Evolutionary conservation across 2,797 vertebrate species (phyloP).

Genomic region (Melanotaenia pygmaea): DNA sequence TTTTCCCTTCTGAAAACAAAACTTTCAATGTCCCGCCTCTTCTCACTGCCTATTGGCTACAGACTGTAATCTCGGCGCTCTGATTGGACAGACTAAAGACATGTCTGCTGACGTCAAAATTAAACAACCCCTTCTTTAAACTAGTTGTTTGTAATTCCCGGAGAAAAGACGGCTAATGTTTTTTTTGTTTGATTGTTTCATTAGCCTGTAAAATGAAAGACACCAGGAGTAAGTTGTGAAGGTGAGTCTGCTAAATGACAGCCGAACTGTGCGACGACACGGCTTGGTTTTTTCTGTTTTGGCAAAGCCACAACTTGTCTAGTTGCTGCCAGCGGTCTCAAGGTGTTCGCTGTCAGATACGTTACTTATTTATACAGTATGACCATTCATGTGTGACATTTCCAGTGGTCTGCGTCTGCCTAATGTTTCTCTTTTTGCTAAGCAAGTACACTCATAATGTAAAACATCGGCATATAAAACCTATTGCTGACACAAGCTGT

Average conservation of each 20-base stretch:
- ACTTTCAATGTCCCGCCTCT: constrained; percentile 56
- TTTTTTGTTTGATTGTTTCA: constrained; percentile 3
- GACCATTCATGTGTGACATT: constrained; percentile 1
- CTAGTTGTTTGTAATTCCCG: constrained; percentile 63
- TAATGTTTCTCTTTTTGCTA: neutral
- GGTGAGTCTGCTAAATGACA: constrained; percentile 68
- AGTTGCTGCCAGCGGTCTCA: constrained; percentile 33
- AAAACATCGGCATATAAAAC: neutral
- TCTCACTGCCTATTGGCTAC: constrained; percentile 53
- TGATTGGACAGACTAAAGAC: constrained; percentile 58
- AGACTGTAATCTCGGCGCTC: rapidly evolving
- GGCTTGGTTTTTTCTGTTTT: constrained; percentile 1
- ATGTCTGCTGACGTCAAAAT: constrained; percentile 26
- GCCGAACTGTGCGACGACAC: neutral
- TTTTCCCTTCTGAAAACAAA: constrained; percentile 48
- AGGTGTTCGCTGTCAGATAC: constrained; percentile 73
- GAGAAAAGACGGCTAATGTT: constrained; percentile 40
- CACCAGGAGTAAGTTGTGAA: constrained; percentile 7
- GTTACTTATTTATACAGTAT: constrained; percentile 65
- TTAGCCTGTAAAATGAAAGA: constrained; percentile 8
- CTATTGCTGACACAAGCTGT: constrained; percentile 6
- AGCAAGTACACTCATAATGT: neutral
- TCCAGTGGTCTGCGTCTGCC: neutral
- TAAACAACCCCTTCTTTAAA: constrained; percentile 68
- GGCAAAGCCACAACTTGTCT: constrained; percentile 36